phyloP scores from a whole-genome alignment of 1,140 invertebrate species.

The Dendroctonus ponderosae region DNA sequence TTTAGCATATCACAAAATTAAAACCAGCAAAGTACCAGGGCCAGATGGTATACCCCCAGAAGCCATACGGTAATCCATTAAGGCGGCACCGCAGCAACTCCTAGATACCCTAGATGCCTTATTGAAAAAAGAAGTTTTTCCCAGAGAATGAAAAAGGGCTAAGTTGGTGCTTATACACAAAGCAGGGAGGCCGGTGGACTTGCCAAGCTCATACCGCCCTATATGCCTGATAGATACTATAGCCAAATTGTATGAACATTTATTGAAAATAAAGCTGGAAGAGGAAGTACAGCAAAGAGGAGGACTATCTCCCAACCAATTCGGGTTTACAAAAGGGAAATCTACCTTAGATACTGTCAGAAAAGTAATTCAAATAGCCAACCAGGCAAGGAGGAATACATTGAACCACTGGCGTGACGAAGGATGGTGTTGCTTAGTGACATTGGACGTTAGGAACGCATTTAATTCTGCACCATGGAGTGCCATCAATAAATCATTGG shows the following conservation, averaged over 20 bases:
- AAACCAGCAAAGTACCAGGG: constrained; percentile 1
- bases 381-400: constrained; percentile 6
- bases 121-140: background rate
- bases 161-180: background rate
- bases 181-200: background rate
- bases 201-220: constrained; percentile 16
- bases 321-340: constrained; percentile 42
- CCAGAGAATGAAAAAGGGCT: background rate
- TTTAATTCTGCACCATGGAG: constrained; percentile 39
- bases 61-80: background rate
- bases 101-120: background rate
- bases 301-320: constrained; percentile 39
- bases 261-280: constrained; percentile 30
- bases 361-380: constrained; percentile 21
- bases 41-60: background rate
- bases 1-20: background rate
- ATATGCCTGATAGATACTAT: constrained; percentile 37
- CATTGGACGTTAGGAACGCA: constrained; percentile 37
- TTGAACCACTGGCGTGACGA: constrained; percentile 1
- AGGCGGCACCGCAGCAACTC: background rate
- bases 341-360: constrained; percentile 44
- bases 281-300: constrained; percentile 7
- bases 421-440: too few relatives aligned
- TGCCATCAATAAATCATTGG: constrained; percentile 27
- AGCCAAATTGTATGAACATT: constrained; percentile 37